Conservation (phyloP, 2,113 vertebrate species). For the Hassar affinis region DNA sequence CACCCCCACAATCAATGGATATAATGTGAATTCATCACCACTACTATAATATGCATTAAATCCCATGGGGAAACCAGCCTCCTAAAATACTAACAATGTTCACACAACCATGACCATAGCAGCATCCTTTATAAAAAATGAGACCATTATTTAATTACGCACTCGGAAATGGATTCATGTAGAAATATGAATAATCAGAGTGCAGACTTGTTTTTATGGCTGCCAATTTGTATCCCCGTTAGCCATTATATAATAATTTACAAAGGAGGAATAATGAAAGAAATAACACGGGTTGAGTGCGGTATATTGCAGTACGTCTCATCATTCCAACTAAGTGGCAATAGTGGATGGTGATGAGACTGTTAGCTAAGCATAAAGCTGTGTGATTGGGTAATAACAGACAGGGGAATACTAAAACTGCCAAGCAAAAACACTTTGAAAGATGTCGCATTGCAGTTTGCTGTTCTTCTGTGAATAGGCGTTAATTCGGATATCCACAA, state of each 20-base stretch:
- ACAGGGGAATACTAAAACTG: not conserved
- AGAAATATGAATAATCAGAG: not conserved
- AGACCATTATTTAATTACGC: not conserved
- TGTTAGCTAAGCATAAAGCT: not conserved
- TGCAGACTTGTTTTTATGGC: not conserved
- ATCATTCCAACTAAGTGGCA: not conserved
- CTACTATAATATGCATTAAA: not conserved
- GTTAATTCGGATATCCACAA: too few species aligned
- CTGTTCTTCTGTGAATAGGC: not conserved
- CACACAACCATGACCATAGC: not conserved
- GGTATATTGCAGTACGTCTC: not conserved
- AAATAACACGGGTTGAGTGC: not conserved
- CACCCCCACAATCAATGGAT: not conserved
- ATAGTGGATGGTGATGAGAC: not conserved
- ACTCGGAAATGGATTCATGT: not conserved
- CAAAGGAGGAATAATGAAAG: not conserved
- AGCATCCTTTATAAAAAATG: not conserved
- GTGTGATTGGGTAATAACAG: not conserved
- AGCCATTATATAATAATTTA: not conserved
- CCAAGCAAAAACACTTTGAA: not conserved
- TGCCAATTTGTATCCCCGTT: not conserved
- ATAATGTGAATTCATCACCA: not conserved
- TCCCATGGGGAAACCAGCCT: not conserved
- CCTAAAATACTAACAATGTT: not conserved
- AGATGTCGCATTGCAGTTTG: not conserved